Percentiles rank a stretch among this genome's conserved stretches.
Evolutionary conservation across 2,113 vertebrate genomes (phyloP).

Genomic region (Dolichallabes microphthalmus): DNA sequence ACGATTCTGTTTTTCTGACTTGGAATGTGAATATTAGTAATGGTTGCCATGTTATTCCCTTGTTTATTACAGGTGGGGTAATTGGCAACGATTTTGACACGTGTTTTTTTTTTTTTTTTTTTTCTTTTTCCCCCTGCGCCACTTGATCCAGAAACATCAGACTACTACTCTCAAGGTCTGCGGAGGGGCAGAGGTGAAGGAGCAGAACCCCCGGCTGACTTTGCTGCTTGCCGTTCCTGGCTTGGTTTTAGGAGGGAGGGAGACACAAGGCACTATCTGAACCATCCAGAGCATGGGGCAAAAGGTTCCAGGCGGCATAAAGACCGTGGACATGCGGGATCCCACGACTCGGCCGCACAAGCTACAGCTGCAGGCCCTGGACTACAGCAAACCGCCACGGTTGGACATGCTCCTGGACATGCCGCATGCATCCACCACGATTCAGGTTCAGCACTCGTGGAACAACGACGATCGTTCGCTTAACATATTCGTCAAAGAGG

Average conservation of each 20-base stretch:
- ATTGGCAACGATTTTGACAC: slow-evolving; percentile 27
- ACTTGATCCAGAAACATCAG: slow-evolving; percentile 17
- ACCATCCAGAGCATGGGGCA: slow-evolving; percentile 85
- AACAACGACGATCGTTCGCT: slow-evolving; percentile 94
- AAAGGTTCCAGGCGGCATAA: slow-evolving; percentile 96
- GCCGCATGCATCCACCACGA: slow-evolving; percentile 77
- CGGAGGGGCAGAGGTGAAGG: slow-evolving; percentile 50
- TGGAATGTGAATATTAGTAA: background rate
- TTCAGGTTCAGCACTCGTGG: slow-evolving; percentile 91
- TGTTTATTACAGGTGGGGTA: slow-evolving; percentile 63
- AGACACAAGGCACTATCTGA: slow-evolving; percentile 48
- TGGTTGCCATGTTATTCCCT: slow-evolving; percentile 35
- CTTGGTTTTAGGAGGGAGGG: slow-evolving; percentile 57
- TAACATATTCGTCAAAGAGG: slow-evolving; percentile 97
- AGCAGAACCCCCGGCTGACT: slow-evolving; percentile 53
- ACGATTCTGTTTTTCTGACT: background rate
- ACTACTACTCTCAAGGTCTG: slow-evolving; percentile 42
- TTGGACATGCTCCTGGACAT: slow-evolving; percentile 95
- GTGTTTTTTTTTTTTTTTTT: slow-evolving; percentile 36
- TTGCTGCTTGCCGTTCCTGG: slow-evolving; percentile 59
- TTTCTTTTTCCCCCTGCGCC: slow-evolving; percentile 48
- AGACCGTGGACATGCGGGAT: slow-evolving; percentile 97
- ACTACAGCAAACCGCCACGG: slow-evolving; percentile 89
- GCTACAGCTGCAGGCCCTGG: slow-evolving; percentile 88
- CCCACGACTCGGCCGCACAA: slow-evolving; percentile 88